These are phyloP conservation scores for Colletes latitarsis DNA, from an alignment of 1,140 invertebrate species.

Conservation along the genomic window DNA sequence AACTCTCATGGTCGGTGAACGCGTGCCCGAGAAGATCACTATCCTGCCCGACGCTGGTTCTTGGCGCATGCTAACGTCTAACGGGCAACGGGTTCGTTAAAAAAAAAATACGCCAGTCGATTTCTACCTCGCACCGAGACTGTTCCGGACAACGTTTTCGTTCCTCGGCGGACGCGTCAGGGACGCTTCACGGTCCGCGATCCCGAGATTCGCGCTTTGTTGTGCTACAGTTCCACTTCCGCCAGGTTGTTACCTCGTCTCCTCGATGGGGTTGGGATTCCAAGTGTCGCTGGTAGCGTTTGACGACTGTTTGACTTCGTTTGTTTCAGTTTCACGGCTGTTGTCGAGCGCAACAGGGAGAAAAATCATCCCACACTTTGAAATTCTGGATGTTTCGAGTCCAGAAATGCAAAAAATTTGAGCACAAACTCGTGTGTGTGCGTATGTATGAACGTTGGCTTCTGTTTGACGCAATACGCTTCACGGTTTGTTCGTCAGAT, in stretches of 20 bases:
- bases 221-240: constrained; percentile 25
- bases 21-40: constrained; percentile 59
- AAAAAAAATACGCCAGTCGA: background rate
- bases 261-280: no score
- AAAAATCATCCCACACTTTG: no score
- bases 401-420: no score
- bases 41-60: constrained; percentile 48
- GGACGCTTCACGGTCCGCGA: constrained; percentile 4
- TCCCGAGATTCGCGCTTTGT: constrained; percentile 24
- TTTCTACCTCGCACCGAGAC: background rate
- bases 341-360: no score
- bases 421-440: no score
- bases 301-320: no score
- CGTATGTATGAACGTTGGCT: no score
- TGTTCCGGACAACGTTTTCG: constrained; percentile 10
- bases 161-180: background rate
- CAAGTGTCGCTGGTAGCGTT: background rate
- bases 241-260: background rate
- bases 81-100: constrained; percentile 45
- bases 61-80: constrained; percentile 61
- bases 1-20: constrained; percentile 62
- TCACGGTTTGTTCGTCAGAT: no score
- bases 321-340: no score
- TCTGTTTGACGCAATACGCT: no score
- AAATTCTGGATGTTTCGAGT: no score